These are phyloP conservation scores for Drosophila biarmipes DNA, from an alignment of 1,140 invertebrate species.

Conservation along the genomic window DNA sequence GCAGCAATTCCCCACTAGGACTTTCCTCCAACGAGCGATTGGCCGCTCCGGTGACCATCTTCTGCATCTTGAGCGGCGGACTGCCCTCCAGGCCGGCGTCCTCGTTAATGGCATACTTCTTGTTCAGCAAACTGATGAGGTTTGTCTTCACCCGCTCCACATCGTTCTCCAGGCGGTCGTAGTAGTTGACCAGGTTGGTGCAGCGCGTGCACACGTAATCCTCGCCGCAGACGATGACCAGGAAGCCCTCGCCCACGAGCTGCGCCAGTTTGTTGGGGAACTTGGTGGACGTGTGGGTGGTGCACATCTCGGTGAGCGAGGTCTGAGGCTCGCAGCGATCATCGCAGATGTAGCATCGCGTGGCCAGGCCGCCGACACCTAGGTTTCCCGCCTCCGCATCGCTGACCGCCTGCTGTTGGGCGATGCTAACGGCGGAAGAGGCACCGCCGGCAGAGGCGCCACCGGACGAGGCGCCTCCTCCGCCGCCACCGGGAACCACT, in stretches of 20 bases:
- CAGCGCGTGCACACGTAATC: conserved; percentile 84
- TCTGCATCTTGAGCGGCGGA: conserved; percentile 79
- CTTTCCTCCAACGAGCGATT: conserved; percentile 62
- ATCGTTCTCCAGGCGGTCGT: conserved; percentile 81
- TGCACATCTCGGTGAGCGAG: conserved; percentile 74
- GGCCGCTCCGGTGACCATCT: conserved; percentile 56
- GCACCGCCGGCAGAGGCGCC: background rate
- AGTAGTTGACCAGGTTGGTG: conserved; percentile 82
- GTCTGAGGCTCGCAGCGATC: conserved; percentile 66
- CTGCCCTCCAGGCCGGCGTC: conserved; percentile 55
- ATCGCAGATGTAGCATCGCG: conserved; percentile 81
- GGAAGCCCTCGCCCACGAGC: conserved; percentile 81
- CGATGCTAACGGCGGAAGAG: conserved; percentile 15
- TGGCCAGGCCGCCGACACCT: conserved; percentile 23
- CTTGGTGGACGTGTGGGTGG: conserved; percentile 79
- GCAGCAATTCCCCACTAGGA: conserved; percentile 47
- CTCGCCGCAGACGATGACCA: conserved; percentile 81
- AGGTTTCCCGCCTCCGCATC: conserved; percentile 41
- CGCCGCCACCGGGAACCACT: conserved; percentile 46
- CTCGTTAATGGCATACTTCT: conserved; percentile 83
- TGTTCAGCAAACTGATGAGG: conserved; percentile 79
- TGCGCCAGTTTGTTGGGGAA: conserved; percentile 84
- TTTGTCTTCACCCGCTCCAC: conserved; percentile 81
- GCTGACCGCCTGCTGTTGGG: conserved; percentile 48
- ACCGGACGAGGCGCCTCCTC: conserved; percentile 13